Conservation (phyloP, 2,888 invertebrate genomes). For the Drosophila merina region DNA sequence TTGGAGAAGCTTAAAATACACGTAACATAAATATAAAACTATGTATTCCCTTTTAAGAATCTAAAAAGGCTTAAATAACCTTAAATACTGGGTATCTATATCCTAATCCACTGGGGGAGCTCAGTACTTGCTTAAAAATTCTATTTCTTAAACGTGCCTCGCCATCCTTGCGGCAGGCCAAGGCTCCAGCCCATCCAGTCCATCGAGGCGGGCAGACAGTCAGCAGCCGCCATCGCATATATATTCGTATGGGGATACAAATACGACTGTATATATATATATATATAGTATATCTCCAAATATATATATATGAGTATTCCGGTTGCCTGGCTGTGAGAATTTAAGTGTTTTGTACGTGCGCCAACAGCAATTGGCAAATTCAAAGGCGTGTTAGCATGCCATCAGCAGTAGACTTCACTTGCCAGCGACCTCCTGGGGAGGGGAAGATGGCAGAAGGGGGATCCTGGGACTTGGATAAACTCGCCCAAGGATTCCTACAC, state of each 20-base stretch:
- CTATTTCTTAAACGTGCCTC: constrained; percentile 77
- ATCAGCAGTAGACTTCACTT: constrained; percentile 65
- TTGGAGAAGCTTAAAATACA: too few relatives aligned
- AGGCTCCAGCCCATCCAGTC: constrained; percentile 43
- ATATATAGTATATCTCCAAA: constrained; percentile 6
- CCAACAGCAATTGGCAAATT: constrained; percentile 82
- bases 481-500: constrained; percentile 39
- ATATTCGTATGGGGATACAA: constrained; percentile 44
- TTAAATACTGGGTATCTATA: constrained; percentile 1
- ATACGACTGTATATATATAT: constrained; percentile 20
- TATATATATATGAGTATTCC: constrained; percentile 28
- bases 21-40: too few relatives aligned
- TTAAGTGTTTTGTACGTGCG: constrained; percentile 82
- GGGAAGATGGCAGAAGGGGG: constrained; percentile 11
- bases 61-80: neutral
- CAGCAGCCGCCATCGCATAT: constrained; percentile 35
- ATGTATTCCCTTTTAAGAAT: too few relatives aligned
- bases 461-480: constrained; percentile 30
- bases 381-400: constrained; percentile 82
- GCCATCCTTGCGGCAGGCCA: constrained; percentile 54
- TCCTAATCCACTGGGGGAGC: constrained; percentile 47
- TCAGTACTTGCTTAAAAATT: constrained; percentile 76
- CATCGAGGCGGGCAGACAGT: constrained; percentile 42
- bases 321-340: constrained; percentile 70
- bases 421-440: constrained; percentile 45